Base-by-base conservation (phyloP, 2,797 vertebrate genomes). In the Phylloscopus collybita region DNA sequence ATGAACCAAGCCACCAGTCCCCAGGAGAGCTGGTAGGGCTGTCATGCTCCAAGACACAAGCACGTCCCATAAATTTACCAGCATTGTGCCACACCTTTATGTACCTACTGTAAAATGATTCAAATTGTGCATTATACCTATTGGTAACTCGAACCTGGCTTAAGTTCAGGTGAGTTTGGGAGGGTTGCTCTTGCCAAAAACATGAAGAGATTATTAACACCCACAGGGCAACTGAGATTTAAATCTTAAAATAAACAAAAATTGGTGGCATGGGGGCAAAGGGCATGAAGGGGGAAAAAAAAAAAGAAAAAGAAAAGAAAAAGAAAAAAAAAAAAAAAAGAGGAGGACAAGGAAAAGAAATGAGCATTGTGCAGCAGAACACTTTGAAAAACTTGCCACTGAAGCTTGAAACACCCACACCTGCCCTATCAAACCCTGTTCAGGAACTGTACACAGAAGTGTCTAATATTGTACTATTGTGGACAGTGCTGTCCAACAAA, bases 391-490 rank as follows among this genome's bases (percentile, higher is more conserved):
- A 25, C n/a, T 60, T 70, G 36, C 27, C 27, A 38, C 5, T 74
- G 53, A 88, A 50, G 17, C 47, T 74, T 72, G 54, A 54, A 87
- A 82, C 10, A 73, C 14, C 15, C 6, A 30, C 64, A 90, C 16
- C 5, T 49, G 18, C n/a, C 29, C 51, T 56, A 36, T 23, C 57
- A 94, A 86, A 65, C 19, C 7, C 54, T 7, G 22, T n/a, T 57
- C 32, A 54, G 54, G 47, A 92, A 23, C 47, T 34, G 11, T 22
- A 76, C 18, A 44, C 8, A 38, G 30, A 92, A 49, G 22, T 29
- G 7, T 74, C 10, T 76, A 34, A 47, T 17, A 32, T 4, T 27
- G 27, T 16, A 59, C 11, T 54, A 79, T 7, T 0, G 0, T 14
- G 23, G 38, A 38, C 60, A 66, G 32, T 16, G 51, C 18, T 70